phyloP scores from a whole-genome alignment of 2,888 invertebrate genomes.

The Hydropsyche betteni region DNA sequence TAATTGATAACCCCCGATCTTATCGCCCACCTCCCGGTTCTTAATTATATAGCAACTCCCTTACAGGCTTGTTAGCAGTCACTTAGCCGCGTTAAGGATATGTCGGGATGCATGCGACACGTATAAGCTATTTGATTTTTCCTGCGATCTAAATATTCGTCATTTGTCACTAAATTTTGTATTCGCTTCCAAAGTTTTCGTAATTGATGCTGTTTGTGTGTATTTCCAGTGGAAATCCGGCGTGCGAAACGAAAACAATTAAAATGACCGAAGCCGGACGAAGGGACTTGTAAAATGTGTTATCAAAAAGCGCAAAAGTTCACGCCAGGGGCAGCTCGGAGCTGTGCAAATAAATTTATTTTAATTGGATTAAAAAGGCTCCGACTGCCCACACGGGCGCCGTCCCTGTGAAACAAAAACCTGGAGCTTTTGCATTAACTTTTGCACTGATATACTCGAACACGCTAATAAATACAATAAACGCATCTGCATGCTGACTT shows the following conservation, averaged over 20 bases:
- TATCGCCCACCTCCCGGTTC: conserved; percentile 50
- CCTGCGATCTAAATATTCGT: too few species aligned
- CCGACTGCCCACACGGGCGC: not conserved
- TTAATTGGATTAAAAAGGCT: conserved; percentile 27
- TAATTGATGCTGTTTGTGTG: too few species aligned
- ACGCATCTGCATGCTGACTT: not conserved
- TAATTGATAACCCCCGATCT: conserved; percentile 51
- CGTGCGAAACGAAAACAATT: too few species aligned
- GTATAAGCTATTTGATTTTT: not conserved
- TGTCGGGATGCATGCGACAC: conserved; percentile 2
- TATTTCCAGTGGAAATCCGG: too few species aligned
- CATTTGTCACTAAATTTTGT: too few species aligned
- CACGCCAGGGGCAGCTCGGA: conserved; percentile 11
- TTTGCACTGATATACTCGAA: conserved; percentile 21
- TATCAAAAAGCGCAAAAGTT: conserved; percentile 30
- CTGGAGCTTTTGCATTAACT: conserved; percentile 44
- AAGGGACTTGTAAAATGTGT: not conserved
- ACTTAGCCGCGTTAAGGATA: conserved; percentile 35
- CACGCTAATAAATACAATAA: conserved; percentile 4
- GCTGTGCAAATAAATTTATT: conserved; percentile 21
- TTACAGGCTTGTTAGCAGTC: conserved; percentile 39
- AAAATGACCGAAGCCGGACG: not conserved
- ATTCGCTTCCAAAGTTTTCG: too few species aligned
- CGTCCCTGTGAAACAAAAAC: not conserved
- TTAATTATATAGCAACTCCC: conserved; percentile 48